Evolutionary conservation across 2,888 invertebrate genomes (phyloP), one percentile per base, ranked within the genome.

Genomic region (Pharmacophagus antenor): DNA sequence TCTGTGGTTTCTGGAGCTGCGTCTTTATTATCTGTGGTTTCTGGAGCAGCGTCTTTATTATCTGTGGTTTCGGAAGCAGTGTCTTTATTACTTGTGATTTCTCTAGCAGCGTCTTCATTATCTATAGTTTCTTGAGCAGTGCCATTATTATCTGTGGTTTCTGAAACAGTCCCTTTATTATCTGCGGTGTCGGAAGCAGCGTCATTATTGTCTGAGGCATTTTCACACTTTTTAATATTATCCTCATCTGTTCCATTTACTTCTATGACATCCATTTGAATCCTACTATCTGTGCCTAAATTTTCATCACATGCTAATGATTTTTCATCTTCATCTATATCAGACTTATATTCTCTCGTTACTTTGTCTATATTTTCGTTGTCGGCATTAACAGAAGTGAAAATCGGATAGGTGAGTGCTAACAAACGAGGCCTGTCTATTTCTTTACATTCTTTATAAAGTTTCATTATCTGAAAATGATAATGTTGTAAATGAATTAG

Each of bases 401-500:
- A 94, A 23, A 98, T 82, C 0, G 95, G 95, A 41, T 95, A 95
- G 0, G 96, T 97, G 46, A 97, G 82, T 0, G 96, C 98, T 58
- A 98, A 88, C 53, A 98, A 93, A 70, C 95, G 91, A 0, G 96
- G 95, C 64, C 77, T 74, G 1, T 70, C 68, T 0, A 62, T 49
- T 75, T 82, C 67, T 62, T 72, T 63, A 42, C 77, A 69, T 60
- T 75, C 60, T 55, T 84, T 85, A 69, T 87, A 86, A 1, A 73
- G 56, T 62, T 77, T 68, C 88, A 90, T 88, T 51, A 89, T 82
- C 90, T 90, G 72, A 62, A 54, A 47, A 49, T 17, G 18, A 17
- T 15, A 17, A 41, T 12, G 17, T 31, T 12, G 15, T 31, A 2
- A 27, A 27, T 27, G 8, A n/a, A n/a, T n/a, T n/a, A n/a, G n/a